Evolutionary conservation across 2,888 invertebrate species (phyloP).

Genomic region (Mamestra brassicae): DNA sequence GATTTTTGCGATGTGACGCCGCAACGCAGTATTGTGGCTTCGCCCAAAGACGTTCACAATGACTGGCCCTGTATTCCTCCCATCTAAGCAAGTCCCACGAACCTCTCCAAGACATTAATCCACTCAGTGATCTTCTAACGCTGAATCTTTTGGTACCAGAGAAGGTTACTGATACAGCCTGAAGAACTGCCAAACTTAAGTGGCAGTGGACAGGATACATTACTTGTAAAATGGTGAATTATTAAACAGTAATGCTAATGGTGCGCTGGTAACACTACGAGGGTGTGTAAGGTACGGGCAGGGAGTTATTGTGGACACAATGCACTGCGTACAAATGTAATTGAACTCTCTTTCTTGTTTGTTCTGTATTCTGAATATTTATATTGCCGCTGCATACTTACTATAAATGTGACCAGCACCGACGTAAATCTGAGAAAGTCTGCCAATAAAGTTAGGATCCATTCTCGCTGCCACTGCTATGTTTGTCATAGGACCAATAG

Average conservation of each 20-base stretch:
- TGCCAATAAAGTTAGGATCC: constrained; percentile 91
- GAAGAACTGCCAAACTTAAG: no score
- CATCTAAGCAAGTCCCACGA: not conserved
- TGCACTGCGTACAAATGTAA: no score
- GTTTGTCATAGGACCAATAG: constrained; percentile 95
- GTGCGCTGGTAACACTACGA: no score
- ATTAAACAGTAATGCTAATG: not conserved
- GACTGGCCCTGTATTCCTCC: not conserved
- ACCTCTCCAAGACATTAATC: no score
- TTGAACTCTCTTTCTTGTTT: no score
- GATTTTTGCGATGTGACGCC: no score
- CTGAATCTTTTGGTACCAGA: not conserved
- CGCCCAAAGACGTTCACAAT: not conserved
- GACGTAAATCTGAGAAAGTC: constrained; percentile 93
- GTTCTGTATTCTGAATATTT: no score
- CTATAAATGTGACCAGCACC: constrained; percentile 94
- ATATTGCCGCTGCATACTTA: no score
- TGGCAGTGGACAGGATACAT: not conserved
- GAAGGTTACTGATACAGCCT: not conserved
- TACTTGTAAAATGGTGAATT: not conserved
- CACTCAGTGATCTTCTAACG: not conserved
- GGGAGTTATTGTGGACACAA: no score
- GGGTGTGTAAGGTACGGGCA: no score
- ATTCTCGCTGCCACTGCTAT: constrained; percentile 93
- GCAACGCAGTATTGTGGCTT: no score